Evolutionary conservation across 2,113 vertebrate species (phyloP), one percentile per base, ranked within the genome.

Genomic region (Pelobates fuscus): DNA sequence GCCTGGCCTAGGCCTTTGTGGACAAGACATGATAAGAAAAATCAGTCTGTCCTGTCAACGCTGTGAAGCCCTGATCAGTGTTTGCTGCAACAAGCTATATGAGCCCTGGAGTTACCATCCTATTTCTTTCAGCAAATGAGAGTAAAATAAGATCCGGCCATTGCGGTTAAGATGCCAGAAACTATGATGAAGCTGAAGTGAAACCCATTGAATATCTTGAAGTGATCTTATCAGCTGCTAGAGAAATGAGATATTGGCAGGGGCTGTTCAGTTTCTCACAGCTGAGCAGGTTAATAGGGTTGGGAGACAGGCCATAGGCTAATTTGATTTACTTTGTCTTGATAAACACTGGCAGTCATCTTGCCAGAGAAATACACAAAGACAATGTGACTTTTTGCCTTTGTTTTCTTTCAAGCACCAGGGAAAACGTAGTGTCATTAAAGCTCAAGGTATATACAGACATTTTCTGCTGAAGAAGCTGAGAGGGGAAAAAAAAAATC

Each of bases 201-300:
- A 95, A 92, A 92, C 91, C 92, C 92, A 89, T 88, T 92, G 93
- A 95, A 93, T 93, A 91, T 94, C 94, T 94, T 82, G 86, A 85
- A 90, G 93, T 88, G 97, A 99, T 99, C 92, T 93, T 98, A 99
- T 98, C 96, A 83, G 87, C 80, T 75, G 76, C 86, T 29, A 86
- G 84, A 95, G 94, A 95, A 97, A 98, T 98, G 94, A 95, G 95
- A 95, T 96, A 96, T 95, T 94, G 95, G 96, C 95, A 94, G 94
- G 87, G 91, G 86, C 91, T 86, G 92, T 87, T 90, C 90, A 91
- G 91, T 88, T 90, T 91, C 92, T 93, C 90, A 88, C 91, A 92
- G 94, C 94, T 89, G 93, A 94, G 94, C 94, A 89, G 95, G 94
- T 94, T 96, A 95, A 95, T 94, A 94, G 91, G 95, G 94, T 94